These are phyloP conservation scores for Mirza zaza DNA, from an alignment of 2,113 vertebrate genomes.

Conservation along the genomic window DNA sequence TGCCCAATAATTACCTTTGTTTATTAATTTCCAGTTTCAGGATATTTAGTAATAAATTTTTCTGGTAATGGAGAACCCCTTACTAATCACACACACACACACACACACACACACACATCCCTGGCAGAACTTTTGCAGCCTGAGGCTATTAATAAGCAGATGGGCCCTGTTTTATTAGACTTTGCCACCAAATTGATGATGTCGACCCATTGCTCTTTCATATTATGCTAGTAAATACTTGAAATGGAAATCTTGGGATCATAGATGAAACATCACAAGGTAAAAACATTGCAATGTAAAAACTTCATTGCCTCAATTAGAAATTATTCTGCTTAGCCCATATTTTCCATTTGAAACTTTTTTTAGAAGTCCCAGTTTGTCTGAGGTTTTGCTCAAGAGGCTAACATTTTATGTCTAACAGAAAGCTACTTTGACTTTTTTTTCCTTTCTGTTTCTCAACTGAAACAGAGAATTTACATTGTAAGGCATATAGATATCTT, in stretches of 20 bases:
- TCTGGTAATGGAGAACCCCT: not conserved
- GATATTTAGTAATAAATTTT: constrained; percentile 22
- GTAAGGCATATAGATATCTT: not conserved
- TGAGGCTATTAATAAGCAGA: not conserved
- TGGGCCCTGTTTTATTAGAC: constrained; percentile 8
- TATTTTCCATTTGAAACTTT: constrained; percentile 56
- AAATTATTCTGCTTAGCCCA: constrained; percentile 42
- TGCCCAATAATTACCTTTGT: constrained; percentile 17
- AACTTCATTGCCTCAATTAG: constrained; percentile 14
- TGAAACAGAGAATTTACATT: not conserved
- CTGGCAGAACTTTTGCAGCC: not conserved
- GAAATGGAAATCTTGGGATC: constrained; percentile 55
- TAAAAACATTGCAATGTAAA: constrained; percentile 51
- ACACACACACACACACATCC: not conserved
- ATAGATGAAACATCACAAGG: constrained; percentile 36
- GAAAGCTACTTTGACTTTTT: not conserved
- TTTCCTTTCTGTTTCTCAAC: not conserved
- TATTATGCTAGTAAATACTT: not conserved
- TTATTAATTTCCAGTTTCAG: constrained; percentile 17
- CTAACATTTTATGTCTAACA: constrained; percentile 8
- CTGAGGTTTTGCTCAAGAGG: not conserved
- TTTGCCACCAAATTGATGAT: constrained; percentile 9
- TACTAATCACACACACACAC: not conserved
- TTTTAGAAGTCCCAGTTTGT: constrained; percentile 3
- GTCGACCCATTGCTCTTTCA: not conserved